A percentile compares a stretch with the other conserved stretches of the same genome.
phyloP scores from a whole-genome alignment of 2,888 invertebrate species.

The Chelonus formosanus region DNA sequence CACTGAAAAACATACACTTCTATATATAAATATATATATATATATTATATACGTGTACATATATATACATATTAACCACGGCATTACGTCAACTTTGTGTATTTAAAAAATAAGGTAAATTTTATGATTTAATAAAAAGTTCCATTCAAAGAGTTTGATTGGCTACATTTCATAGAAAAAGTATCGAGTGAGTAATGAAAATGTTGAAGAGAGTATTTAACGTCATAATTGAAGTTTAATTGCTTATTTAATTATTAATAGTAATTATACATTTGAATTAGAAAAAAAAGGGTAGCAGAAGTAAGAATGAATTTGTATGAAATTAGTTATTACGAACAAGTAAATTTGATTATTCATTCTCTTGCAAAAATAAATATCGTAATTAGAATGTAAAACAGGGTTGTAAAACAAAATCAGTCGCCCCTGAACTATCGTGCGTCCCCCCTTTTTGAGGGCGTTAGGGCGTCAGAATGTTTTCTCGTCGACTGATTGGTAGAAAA shows the following conservation, averaged over 20 bases:
- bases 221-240: too few relatives aligned
- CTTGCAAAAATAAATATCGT: neutral
- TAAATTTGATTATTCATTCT: neutral
- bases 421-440: constrained; percentile 50
- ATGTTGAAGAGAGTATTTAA: too few relatives aligned
- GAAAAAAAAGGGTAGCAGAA: too few relatives aligned
- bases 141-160: too few relatives aligned
- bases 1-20: neutral
- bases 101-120: too few relatives aligned
- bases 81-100: too few relatives aligned
- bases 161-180: too few relatives aligned
- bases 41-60: neutral
- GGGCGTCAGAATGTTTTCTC: constrained; percentile 52
- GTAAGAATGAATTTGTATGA: too few relatives aligned
- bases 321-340: neutral
- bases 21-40: neutral
- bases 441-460: constrained; percentile 45
- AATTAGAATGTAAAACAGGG: constrained; percentile 29
- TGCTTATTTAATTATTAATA: too few relatives aligned
- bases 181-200: too few relatives aligned
- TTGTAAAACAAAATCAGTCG: constrained; percentile 39
- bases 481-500: constrained; percentile 52
- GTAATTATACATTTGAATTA: too few relatives aligned
- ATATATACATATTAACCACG: neutral
- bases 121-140: too few relatives aligned